Base-by-base conservation (phyloP, 2,113 vertebrate genomes). In the Synchiropus splendidus region DNA sequence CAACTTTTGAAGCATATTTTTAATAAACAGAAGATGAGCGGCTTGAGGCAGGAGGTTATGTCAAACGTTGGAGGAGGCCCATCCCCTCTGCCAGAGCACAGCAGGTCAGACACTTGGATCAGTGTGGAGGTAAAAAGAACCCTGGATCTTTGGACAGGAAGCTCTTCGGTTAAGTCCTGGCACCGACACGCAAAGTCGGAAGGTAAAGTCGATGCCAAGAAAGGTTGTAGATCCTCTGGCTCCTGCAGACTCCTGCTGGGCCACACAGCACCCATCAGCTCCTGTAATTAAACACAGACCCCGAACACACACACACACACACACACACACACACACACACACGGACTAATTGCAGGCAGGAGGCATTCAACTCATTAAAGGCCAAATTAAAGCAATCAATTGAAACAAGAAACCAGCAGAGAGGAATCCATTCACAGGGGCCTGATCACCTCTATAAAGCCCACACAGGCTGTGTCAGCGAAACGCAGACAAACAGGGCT, bases 301-400 rank as follows among this genome's bases (percentile, higher is more conserved):
- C 35, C 51, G 31, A 45, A 34, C 14, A 46, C 2, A 49, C 54
- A 59, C 46, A 16, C 60, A 13, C 16, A 48, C n/a, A 54, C 54
- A 45, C 49, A 16, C 56, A 39, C 16, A 16, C 17, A 45, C 46
- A 39, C 21, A 27, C 21, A 27, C 21, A 27, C 21, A 4, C 41
- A 0, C 10, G 15, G 48, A 39, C 50, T 78, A 80, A 79, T 75
- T 77, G 68, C 52, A 70, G 54, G 46, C 64, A 16, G 55, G 59
- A 77, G 61, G 57, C 42, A 56, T 69, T 56, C 47, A 36, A 53
- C 61, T 75, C 64, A 74, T 72, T 74, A 73, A 48, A 52, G 64
- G 50, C 44, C 66, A 69, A 72, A 79, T 75, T 66, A 76, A 79
- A 67, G 59, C 55, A 75, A 76, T 77, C 70, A 78, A 74, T 74